Base-by-base conservation (phyloP, 2,888 invertebrate species). In the Eilema griseolum region DNA sequence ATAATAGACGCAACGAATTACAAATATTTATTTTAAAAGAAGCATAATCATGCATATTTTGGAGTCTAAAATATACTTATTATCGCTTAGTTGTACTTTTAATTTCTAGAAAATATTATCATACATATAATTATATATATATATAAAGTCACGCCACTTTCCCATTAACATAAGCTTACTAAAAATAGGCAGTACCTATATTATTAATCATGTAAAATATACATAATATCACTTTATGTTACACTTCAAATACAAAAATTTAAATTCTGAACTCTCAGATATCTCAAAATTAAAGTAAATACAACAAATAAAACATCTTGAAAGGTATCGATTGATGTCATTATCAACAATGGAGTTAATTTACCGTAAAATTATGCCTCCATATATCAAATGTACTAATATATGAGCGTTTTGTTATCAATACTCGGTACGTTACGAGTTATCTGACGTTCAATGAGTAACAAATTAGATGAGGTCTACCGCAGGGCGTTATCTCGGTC, bases 361-460 rank as follows among this genome's bases (percentile, higher is more conserved):
- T 63, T 62, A 62, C 31, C 46, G 46, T 63, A 70, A 70, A 67
- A 70, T 70, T 46, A 66, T 66, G 61, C 52, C 59, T 37, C 71
- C 69, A 77, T 70, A 59, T 67, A 70, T 70, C 70, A 70, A 70
- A 59, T 26, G 23, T 59, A 46, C 76, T 68, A 69, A 82, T 72
- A 72, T 67, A 76, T 72, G 46, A 57, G 79, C 73, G 78, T 79
- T 79, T 76, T 79, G 79, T 83, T 85, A 86, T 85, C 85, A 79
- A 74, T 82, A 69, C 79, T 78, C 78, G 75, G 77, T 80, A 83
- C 83, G 86, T 88, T 87, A 87, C 85, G 81, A 87, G 87, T 88
- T 92, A 92, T 92, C 90, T 86, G 79, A 85, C 84, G 80, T 83
- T 87, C 90, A 90, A 91, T 91, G 89, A 89, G 90, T 90, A 89